A percentile compares a stretch with the other conserved stretches of the same genome.
phyloP scores from a whole-genome alignment of 2,113 vertebrate genomes.

The Ia io region DNA sequence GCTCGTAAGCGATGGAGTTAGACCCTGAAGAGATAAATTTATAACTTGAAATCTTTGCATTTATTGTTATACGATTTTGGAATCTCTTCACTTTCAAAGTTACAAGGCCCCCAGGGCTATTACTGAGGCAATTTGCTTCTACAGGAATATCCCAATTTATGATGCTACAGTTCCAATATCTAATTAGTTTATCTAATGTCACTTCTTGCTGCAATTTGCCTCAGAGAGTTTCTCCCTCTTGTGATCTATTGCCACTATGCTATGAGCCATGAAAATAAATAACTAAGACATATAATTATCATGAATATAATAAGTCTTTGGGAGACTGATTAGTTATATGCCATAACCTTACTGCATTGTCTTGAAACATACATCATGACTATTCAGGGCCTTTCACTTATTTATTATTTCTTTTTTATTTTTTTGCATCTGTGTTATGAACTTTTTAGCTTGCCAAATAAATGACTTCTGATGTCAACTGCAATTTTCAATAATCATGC shows the following conservation, averaged over 20 bases:
- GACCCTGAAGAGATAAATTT: background rate
- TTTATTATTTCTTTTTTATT: constrained; percentile 4
- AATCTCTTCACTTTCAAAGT: constrained; percentile 6
- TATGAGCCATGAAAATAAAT: constrained; percentile 54
- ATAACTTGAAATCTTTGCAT: background rate
- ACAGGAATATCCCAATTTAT: background rate
- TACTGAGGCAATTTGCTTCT: background rate
- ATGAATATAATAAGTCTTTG: constrained; percentile 45
- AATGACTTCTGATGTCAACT: constrained; percentile 25
- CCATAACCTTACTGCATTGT: constrained; percentile 31
- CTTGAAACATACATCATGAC: constrained; percentile 28
- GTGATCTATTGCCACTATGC: constrained; percentile 49
- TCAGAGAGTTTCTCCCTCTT: constrained; percentile 37
- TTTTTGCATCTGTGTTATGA: constrained; percentile 41
- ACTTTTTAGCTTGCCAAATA: constrained; percentile 12
- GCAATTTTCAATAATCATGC: background rate
- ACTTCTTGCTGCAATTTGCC: constrained; percentile 40
- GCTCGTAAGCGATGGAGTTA: background rate
- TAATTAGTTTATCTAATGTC: constrained; percentile 69
- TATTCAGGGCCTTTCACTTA: constrained; percentile 29
- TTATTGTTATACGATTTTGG: background rate
- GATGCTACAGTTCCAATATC: constrained; percentile 8
- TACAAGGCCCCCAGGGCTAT: background rate
- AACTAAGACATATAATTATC: constrained; percentile 54
- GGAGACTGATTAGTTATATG: constrained; percentile 52